phyloP scores from a whole-genome alignment of 92 coral and sea anemone genomes.

The Porites cylindrica region DNA sequence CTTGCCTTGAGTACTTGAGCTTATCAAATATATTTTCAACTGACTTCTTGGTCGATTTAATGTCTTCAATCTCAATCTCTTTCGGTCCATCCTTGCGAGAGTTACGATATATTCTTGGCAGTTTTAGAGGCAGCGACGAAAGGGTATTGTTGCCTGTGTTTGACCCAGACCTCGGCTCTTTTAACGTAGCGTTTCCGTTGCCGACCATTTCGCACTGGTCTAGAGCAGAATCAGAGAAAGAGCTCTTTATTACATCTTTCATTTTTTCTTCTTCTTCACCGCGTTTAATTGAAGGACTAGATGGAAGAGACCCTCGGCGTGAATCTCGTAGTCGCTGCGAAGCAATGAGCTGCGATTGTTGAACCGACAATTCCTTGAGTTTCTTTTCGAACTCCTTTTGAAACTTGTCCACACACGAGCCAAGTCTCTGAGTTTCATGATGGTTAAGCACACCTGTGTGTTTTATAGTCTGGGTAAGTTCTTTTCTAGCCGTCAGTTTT shows the following conservation, averaged over 20 bases:
- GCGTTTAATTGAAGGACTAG: neutral
- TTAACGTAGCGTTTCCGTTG: neutral
- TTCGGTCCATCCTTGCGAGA: conserved; percentile 7
- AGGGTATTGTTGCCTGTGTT: neutral
- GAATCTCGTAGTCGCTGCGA: conserved; percentile 39
- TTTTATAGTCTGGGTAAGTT: conserved; percentile 34
- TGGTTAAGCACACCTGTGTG: conserved; percentile 23
- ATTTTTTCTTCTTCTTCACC: neutral
- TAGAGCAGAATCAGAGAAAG: conserved; percentile 43
- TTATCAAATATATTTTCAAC: conserved; percentile 2
- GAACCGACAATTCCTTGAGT: conserved; percentile 32
- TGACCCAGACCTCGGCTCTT: neutral
- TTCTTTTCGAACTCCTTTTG: conserved; percentile 44
- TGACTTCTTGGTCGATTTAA: neutral
- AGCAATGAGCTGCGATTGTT: conserved; percentile 28
- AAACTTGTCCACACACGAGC: conserved; percentile 39
- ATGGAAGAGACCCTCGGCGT: conserved; percentile 34
- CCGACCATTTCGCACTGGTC: neutral
- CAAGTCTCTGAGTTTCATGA: conserved; percentile 40
- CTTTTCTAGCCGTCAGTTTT: neutral
- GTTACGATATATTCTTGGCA: conserved; percentile 28
- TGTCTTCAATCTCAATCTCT: conserved; percentile 19
- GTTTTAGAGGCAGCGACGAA: conserved; percentile 16
- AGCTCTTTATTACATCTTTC: conserved; percentile 1
- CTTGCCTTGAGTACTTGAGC: conserved; percentile 16